Evolutionary conservation across 1,140 invertebrate species (phyloP), one percentile per base, ranked within the genome.

Genomic region (Ylistrum balloti): DNA sequence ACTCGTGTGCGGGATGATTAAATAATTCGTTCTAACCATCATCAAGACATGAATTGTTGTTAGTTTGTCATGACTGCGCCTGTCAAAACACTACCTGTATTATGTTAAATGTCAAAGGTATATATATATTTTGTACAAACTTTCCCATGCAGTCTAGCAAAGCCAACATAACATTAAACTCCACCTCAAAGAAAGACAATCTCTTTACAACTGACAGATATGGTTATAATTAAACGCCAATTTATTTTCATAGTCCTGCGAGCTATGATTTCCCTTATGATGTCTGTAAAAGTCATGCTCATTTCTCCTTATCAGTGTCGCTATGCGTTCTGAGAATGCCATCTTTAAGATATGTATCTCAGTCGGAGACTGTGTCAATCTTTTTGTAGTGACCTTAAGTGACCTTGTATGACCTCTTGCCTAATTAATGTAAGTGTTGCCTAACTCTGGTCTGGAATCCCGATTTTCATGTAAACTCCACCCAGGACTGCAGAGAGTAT

Each of bases 181-280:
- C n/a, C 28, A 74, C 56, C 56, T 28, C n/a, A 74, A 74, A 74
- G 56, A n/a, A n/a, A 74, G 56, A 74, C 56, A 28, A 74, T 74
- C 56, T 74, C 17, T 9, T 74, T n/a, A n/a, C 17, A 7, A 74
- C 22, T 28, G 22, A 74, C 22, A 74, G 56, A 74, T 74, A 74
- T 74, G 56, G 56, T 28, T 3, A 74, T 28, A 74, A 74, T 74
- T 20, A 56, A 56, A 56, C 45, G 56, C 56, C 22, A 28, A 74
- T 74, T 74, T n/a, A 74, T 74, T 74, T 74, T 74, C 56, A 74
- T 74, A n/a, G 56, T 74, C 56, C 56, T 74, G 0, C 56, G 22
- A 17, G 41, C 41, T 45, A 45, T 17, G 17, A 45, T 45, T 45
- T 45, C 41, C 41, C 56, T 17, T 17, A 74, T 11, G n/a, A 9